These are phyloP conservation scores for Zaprionus tsacasi DNA, from an alignment of 1,140 invertebrate genomes.

Conservation along the genomic window DNA sequence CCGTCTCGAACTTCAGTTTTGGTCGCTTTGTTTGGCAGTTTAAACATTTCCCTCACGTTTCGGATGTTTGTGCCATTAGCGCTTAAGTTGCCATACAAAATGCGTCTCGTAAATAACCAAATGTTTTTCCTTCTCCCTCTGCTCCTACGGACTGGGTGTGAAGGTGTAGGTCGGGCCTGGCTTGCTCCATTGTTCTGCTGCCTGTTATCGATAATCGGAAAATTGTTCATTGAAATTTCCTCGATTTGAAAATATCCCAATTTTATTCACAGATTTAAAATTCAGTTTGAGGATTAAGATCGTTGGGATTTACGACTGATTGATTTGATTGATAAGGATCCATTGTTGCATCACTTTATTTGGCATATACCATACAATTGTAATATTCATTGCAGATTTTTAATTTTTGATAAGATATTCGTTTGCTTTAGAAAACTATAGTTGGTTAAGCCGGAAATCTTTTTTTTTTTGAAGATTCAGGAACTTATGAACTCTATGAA, in stretches of 20 bases:
- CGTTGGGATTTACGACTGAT: not conserved
- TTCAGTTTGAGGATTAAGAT: not conserved
- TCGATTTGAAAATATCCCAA: slow-evolving; percentile 31
- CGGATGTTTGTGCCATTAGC: slow-evolving; percentile 82
- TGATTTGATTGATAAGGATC: not conserved
- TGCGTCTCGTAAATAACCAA: slow-evolving; percentile 75
- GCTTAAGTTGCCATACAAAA: slow-evolving; percentile 81
- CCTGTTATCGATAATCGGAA: slow-evolving; percentile 60
- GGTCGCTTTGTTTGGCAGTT: slow-evolving; percentile 47
- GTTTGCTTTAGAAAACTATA: not conserved
- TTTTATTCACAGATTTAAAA: slow-evolving; percentile 15
- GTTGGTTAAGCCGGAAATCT: not conserved
- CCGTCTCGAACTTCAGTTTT: slow-evolving; percentile 21
- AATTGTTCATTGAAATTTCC: slow-evolving; percentile 40
- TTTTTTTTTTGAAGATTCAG: no score
- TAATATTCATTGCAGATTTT: not conserved
- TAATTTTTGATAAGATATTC: not conserved
- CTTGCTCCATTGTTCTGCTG: slow-evolving; percentile 22
- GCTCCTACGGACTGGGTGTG: not conserved
- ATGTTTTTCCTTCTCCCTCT: slow-evolving; percentile 26
- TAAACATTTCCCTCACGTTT: slow-evolving; percentile 73
- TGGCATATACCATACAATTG: slow-evolving; percentile 1
- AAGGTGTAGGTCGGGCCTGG: no score
- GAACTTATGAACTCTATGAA: no score
- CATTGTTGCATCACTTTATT: not conserved